phyloP scores from a whole-genome alignment of 2,113 vertebrate species.

The Tenrec ecaudatus region DNA sequence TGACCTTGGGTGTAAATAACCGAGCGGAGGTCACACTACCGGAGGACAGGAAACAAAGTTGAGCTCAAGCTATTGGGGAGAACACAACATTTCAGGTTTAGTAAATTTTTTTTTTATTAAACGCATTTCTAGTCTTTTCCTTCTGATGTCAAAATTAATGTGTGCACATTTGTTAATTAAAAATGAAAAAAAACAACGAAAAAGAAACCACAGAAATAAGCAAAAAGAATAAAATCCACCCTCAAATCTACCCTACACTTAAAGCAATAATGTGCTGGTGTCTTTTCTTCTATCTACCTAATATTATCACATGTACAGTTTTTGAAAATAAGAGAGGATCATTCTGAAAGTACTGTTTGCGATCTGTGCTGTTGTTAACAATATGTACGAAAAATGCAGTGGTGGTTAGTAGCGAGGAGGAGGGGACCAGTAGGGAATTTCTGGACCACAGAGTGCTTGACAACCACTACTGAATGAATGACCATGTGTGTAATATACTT shows the following conservation, averaged over 20 bases:
- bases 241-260: background rate
- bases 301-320: background rate
- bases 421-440: background rate
- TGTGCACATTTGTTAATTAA: background rate
- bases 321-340: constrained; percentile 17
- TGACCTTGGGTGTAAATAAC: background rate
- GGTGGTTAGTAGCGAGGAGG: background rate
- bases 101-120: background rate
- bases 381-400: background rate
- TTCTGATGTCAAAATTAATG: background rate
- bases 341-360: background rate
- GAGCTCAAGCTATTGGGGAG: background rate
- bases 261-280: background rate
- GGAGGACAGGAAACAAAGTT: background rate
- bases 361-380: background rate
- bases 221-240: constrained; percentile 34
- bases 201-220: background rate
- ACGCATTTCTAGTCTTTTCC: background rate
- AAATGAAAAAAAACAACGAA: no score
- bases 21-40: background rate
- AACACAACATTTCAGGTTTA: background rate
- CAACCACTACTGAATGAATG: background rate
- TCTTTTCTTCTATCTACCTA: constrained; percentile 38
- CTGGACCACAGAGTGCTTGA: background rate
- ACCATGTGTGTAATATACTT: background rate